These are phyloP conservation scores for Trissolcus basalis DNA, from an alignment of 1,140 invertebrate genomes.

Conservation along the genomic window DNA sequence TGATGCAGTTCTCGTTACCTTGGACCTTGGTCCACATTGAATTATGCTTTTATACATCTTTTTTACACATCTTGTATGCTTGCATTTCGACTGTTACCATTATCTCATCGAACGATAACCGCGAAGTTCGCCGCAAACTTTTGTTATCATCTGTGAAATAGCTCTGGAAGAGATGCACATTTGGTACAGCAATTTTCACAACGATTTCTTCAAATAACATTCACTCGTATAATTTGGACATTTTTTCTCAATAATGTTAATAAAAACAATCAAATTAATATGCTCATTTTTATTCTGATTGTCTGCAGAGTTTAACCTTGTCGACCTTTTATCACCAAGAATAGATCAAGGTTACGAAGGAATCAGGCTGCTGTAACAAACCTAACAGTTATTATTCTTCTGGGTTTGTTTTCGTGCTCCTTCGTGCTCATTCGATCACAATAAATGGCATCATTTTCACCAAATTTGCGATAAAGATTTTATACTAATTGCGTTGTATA, in stretches of 20 bases:
- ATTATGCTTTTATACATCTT: constrained; percentile 7
- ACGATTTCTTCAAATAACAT: too few species aligned
- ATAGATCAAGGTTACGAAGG: constrained; percentile 19
- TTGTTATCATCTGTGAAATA: background rate
- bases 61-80: too few species aligned
- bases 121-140: background rate
- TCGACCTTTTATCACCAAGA: constrained; percentile 23
- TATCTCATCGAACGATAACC: background rate
- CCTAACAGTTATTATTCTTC: too few species aligned
- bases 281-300: constrained; percentile 19
- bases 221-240: too few species aligned
- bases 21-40: constrained; percentile 50
- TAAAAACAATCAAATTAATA: constrained; percentile 12
- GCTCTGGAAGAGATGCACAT: too few species aligned
- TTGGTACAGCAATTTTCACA: too few species aligned
- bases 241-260: background rate
- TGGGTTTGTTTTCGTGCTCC: background rate
- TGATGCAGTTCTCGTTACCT: constrained; percentile 46
- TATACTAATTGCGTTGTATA: too few species aligned
- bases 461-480: too few species aligned
- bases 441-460: background rate
- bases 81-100: background rate
- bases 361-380: constrained; percentile 1
- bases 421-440: constrained; percentile 2
- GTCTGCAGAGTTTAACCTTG: constrained; percentile 17